Conservation (phyloP, 2,888 invertebrate species). For the Oscheius sp. region DNA sequence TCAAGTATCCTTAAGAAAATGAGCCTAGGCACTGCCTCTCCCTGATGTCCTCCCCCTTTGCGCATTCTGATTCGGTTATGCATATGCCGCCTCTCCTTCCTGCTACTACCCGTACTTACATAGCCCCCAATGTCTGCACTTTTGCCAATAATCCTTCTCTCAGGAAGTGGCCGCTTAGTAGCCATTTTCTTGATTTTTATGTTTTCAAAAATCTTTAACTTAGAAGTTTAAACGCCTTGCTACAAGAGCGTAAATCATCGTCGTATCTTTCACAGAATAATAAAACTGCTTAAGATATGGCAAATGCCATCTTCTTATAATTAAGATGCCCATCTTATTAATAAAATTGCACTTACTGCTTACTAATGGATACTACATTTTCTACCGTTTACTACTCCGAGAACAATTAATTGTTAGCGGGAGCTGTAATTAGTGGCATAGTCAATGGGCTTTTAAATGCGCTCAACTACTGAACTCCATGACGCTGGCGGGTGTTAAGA, state of each 20-base stretch:
- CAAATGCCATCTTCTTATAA: no score
- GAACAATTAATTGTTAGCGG: slow-evolving; percentile 24
- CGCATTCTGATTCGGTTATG: slow-evolving; percentile 34
- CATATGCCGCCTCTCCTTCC: slow-evolving; percentile 31
- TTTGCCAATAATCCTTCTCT: background rate
- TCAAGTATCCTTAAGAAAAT: slow-evolving; percentile 13
- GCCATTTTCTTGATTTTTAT: background rate
- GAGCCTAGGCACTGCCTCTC: background rate
- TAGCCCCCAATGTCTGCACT: background rate
- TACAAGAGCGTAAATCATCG: slow-evolving; percentile 16
- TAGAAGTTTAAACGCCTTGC: background rate
- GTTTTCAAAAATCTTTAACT: background rate
- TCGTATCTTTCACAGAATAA: slow-evolving; percentile 10
- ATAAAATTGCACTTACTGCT: background rate
- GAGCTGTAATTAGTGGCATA: slow-evolving; percentile 20
- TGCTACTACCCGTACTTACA: slow-evolving; percentile 28
- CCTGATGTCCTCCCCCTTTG: slow-evolving; percentile 5
- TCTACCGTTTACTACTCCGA: background rate
- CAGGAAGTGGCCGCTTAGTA: background rate
- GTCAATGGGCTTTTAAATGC: slow-evolving; percentile 20
- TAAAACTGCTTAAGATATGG: no score
- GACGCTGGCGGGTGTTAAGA: slow-evolving; percentile 25
- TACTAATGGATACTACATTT: background rate
- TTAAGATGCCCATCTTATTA: background rate
- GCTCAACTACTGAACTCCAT: background rate